These are phyloP conservation scores for Morpho deidamia DNA, from an alignment of 2,888 invertebrate genomes.

Conservation along the genomic window DNA sequence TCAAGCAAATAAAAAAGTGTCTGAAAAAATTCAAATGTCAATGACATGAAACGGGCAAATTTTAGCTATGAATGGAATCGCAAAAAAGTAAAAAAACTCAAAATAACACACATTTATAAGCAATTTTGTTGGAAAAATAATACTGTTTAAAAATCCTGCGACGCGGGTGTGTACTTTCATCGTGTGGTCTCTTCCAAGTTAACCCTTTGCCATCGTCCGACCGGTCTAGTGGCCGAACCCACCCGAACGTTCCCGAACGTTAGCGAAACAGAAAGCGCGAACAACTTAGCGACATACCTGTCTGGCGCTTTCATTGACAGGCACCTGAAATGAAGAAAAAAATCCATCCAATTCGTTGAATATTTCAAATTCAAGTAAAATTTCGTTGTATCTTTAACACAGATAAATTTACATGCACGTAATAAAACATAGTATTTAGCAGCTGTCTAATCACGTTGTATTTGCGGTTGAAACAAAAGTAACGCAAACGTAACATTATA, in stretches of 20 bases:
- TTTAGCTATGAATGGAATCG: slow-evolving; percentile 31
- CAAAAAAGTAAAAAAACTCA: slow-evolving; percentile 40
- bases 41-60: slow-evolving; percentile 50
- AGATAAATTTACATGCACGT: slow-evolving; percentile 76
- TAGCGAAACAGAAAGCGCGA: slow-evolving; percentile 69
- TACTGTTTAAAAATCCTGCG: slow-evolving; percentile 70
- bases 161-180: slow-evolving; percentile 72
- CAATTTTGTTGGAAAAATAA: slow-evolving; percentile 66
- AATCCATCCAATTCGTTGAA: slow-evolving; percentile 81
- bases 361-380: slow-evolving; percentile 69
- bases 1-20: slow-evolving; percentile 56
- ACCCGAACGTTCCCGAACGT: slow-evolving; percentile 65
- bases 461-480: slow-evolving; percentile 13
- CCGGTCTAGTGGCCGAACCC: slow-evolving; percentile 58
- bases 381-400: slow-evolving; percentile 49
- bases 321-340: slow-evolving; percentile 85
- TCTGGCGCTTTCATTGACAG: slow-evolving; percentile 87
- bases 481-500: slow-evolving; percentile 14
- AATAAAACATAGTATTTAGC: background rate
- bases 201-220: slow-evolving; percentile 64
- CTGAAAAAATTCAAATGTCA: slow-evolving; percentile 44
- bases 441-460: slow-evolving; percentile 14
- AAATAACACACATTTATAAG: slow-evolving; percentile 74
- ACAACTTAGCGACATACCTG: slow-evolving; percentile 80
- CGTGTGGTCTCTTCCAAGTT: slow-evolving; percentile 75